Base-by-base conservation (phyloP, 2,113 vertebrate species). In the Neodon shergylaensis region DNA sequence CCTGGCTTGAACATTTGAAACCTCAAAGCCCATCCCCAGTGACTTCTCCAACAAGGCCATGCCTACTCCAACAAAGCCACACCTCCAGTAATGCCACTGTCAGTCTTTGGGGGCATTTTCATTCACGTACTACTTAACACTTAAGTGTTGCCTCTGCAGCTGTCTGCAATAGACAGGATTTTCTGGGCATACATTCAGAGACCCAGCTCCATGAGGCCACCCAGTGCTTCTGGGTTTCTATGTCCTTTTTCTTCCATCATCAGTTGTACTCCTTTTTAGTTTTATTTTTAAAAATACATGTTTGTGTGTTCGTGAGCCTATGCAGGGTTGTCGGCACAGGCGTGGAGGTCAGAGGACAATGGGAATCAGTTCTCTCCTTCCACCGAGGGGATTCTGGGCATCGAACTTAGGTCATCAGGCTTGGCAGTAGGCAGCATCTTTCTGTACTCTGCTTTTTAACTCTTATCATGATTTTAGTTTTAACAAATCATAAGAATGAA, bases 181-280 rank as follows among this genome's bases (percentile, higher is more conserved):
- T 83, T 28, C 54, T 31, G 21, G 28, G 54, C 17, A 0, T 70
- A 1, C 4, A 1, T 74, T n/a, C 19, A 33, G 78, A 92, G 61
- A 8, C 52, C 2, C 13, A 83, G 8, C 14, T 91, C 63, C 21
- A 2, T 21, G 4, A 0, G 0, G 12, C 36, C 19, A 7, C 33
- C 31, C 5, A 13, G 33, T n/a, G 0, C 17, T 4, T 33, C 76
- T 31, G 49, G 58, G 72, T 74, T 13, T 74, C 49, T 90, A 39
- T 5, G 0, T 84, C 26, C 16, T 74, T 36, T 31, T 28, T 24
- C 31, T 42, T 83, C 21, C 68, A 36, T 14, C 1, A 31, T 49
- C 19, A 36, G 44, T 42, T 63, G 7, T 42, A 39, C n/a, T 63
- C 54, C 22, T 61, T 14, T 61, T 82, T 70, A n/a, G 1, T n/a